phyloP scores from a whole-genome alignment of 2,888 invertebrate genomes.

The Pyrgus malvae region DNA sequence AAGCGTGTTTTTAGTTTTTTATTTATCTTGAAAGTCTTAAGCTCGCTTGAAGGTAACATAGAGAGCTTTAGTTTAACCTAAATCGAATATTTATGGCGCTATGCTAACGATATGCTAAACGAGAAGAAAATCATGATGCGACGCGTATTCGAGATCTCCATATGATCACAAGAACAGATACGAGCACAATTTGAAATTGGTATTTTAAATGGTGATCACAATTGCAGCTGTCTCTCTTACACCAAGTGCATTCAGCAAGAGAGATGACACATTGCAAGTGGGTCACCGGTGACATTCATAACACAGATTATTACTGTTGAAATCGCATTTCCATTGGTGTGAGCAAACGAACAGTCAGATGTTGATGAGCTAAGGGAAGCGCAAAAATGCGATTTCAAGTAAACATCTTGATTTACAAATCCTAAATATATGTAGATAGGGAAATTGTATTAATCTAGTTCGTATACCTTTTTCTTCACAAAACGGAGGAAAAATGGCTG shows the following conservation, averaged over 20 bases:
- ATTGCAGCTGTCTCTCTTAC: slow-evolving; percentile 4
- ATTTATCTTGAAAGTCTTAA: no score
- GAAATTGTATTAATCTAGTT: no score
- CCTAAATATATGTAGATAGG: no score
- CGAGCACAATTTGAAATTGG: slow-evolving; percentile 17
- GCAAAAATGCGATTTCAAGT: background rate
- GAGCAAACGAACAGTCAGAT: slow-evolving; percentile 5
- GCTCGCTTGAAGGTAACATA: no score
- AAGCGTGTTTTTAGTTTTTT: no score
- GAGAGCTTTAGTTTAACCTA: no score
- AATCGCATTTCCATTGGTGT: slow-evolving; percentile 16
- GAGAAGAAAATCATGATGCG: slow-evolving; percentile 6
- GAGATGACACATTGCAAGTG: slow-evolving; percentile 19
- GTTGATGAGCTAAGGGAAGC: background rate
- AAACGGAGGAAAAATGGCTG: no score
- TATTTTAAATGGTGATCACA: slow-evolving; percentile 17
- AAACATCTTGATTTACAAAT: no score
- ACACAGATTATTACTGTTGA: slow-evolving; percentile 12
- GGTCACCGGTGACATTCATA: slow-evolving; percentile 16
- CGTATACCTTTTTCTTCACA: no score
- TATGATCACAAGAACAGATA: slow-evolving; percentile 10
- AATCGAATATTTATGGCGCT: background rate
- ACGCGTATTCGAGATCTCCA: slow-evolving; percentile 5
- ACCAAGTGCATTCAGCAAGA: slow-evolving; percentile 6
- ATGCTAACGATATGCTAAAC: background rate